A percentile compares a stretch with the other conserved stretches of the same genome.
Evolutionary conservation across 2,888 invertebrate species (phyloP).

Genomic region (Cyclophora punctaria): DNA sequence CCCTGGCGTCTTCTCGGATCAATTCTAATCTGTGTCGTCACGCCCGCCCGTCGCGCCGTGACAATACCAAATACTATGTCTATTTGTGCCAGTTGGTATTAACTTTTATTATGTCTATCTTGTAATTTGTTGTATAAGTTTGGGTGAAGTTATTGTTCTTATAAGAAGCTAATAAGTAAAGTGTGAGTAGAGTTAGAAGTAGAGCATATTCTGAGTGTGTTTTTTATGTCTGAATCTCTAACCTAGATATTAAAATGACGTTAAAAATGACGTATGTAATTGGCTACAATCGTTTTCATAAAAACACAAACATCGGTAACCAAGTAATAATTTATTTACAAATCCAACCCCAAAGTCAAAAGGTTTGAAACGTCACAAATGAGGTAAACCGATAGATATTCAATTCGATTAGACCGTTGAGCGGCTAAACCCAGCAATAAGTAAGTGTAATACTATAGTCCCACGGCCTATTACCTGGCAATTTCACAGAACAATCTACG

Average conservation of each 20-base stretch:
- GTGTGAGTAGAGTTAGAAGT: too few relatives aligned
- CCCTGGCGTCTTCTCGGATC: constrained; percentile 44
- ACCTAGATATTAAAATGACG: too few relatives aligned
- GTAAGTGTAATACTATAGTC: constrained; percentile 72
- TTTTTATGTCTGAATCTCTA: too few relatives aligned
- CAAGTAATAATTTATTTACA: background rate
- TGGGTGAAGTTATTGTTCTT: too few relatives aligned
- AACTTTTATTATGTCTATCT: too few relatives aligned
- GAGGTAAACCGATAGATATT: constrained; percentile 51
- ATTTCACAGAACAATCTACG: constrained; percentile 74
- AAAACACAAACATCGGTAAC: too few relatives aligned
- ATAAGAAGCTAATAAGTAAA: too few relatives aligned
- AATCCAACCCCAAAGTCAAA: constrained; percentile 4
- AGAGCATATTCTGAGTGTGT: too few relatives aligned
- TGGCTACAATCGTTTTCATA: too few relatives aligned
- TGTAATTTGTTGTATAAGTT: too few relatives aligned
- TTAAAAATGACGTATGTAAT: too few relatives aligned
- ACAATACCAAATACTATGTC: constrained; percentile 5
- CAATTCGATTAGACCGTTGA: constrained; percentile 65
- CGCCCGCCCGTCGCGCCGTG: constrained; percentile 30
- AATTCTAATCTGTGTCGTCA: constrained; percentile 57
- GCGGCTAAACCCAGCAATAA: constrained; percentile 66
- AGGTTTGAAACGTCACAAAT: constrained; percentile 31
- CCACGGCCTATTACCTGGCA: constrained; percentile 74
- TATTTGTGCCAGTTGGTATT: too few relatives aligned